Base-by-base conservation (phyloP, 2,888 invertebrate species). In the Drosophila subquinaria region DNA sequence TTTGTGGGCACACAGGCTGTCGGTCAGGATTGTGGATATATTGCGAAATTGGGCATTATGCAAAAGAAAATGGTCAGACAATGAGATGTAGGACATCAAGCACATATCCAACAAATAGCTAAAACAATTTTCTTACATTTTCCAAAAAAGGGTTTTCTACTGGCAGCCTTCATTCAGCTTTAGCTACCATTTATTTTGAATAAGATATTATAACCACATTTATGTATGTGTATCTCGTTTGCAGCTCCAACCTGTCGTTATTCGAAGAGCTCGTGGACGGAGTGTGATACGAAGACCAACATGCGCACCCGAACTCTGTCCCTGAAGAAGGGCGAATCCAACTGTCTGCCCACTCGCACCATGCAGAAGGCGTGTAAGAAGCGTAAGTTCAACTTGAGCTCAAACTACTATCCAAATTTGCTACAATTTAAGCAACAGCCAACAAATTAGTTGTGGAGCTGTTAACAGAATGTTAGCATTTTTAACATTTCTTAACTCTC, bases 291-390 rank as follows among this genome's bases (percentile, higher is more conserved):
- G 53, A 96, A 96, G 93, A 96, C 96, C 66, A 97, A 97, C 93
- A 95, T 95, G 91, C 95, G 97, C 83, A 95, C 96, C 50, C 95
- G 97, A 77, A 96, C 96, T 68, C 94, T 97, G 69, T 97, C 96
- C n/a, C 93, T 98, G 89, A 97, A 97, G 94, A 97, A 96, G 91
- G 97, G 97, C 55, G 97, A 97, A 91, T 94, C 95, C 73, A 94
- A 94, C 87, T 97, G 97, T 93, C 96, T 96, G 90, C 94, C 95
- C 81, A 95, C 96, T 79, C 96, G 97, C 93, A 96, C 95, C 67
- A 96, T 97, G 86, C 96, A 96, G 93, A 97, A 97, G 94, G 97
- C 97, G 91, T 97, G 97, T 95, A 97, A 97, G 94, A 97, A 97
- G 95, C 96, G 97, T 97, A 93, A 92, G 91, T 89, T 4, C 13